Conservation (phyloP, 2,888 invertebrate species). For the Lymantria dispar region DNA sequence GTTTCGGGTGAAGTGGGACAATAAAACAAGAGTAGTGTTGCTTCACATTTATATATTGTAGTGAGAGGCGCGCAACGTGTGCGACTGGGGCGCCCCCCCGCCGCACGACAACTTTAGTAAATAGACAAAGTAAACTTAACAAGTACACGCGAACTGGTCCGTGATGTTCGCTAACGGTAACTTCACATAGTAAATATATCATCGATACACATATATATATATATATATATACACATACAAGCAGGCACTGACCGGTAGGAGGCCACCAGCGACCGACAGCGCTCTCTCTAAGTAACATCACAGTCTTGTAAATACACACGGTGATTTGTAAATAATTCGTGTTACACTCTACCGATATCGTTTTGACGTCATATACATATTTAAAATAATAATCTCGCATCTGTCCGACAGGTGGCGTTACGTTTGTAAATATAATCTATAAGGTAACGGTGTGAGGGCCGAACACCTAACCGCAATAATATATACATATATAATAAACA, state of each 20-base stretch:
- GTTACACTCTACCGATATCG: slow-evolving; percentile 2
- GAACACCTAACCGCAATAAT: slow-evolving; percentile 14
- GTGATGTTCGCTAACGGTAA: no score
- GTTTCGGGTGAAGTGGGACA: no score
- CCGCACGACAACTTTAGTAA: slow-evolving; percentile 25
- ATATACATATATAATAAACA: slow-evolving; percentile 36
- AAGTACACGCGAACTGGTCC: slow-evolving; percentile 11
- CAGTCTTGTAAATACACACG: slow-evolving; percentile 34
- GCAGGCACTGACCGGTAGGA: slow-evolving; percentile 27
- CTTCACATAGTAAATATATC: no score
- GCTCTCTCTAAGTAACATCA: slow-evolving; percentile 23
- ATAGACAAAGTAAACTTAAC: slow-evolving; percentile 40
- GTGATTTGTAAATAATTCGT: slow-evolving; percentile 19
- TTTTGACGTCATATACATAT: slow-evolving; percentile 1
- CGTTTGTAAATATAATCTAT: background rate
- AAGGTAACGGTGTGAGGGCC: background rate
- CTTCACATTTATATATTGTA: no score
- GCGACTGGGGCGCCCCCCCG: no score
- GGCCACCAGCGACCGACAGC: no score
- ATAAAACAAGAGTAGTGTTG: no score
- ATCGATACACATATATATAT: slow-evolving; percentile 5
- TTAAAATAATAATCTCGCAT: slow-evolving; percentile 9
- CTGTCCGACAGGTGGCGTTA: background rate
- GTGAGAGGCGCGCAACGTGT: no score
- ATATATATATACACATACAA: slow-evolving; percentile 24